Evolutionary conservation across 2,888 invertebrate species (phyloP).

Genomic region (Andrena haemorrhoa): DNA sequence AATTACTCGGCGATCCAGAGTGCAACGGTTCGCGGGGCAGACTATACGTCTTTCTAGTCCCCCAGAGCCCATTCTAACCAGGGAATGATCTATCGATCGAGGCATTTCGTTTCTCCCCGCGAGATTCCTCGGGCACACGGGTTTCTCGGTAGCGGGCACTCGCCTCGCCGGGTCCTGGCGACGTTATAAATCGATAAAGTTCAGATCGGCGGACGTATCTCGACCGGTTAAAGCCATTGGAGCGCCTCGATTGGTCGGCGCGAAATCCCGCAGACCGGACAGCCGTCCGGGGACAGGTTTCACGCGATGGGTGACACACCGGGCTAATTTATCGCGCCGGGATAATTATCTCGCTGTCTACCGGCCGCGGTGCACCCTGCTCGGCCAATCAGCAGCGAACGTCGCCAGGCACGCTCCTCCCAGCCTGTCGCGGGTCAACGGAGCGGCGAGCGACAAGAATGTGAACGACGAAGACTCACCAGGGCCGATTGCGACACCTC

Average conservation of each 20-base stretch:
- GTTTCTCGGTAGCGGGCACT: slow-evolving; percentile 51
- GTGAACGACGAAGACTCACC: slow-evolving; percentile 47
- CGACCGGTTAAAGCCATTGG: slow-evolving; percentile 67
- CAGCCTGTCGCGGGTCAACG: slow-evolving; percentile 63
- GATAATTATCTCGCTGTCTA: slow-evolving; percentile 78
- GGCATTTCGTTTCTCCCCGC: slow-evolving; percentile 59
- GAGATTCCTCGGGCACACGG: slow-evolving; percentile 57
- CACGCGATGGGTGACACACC: slow-evolving; percentile 78
- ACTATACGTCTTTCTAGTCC: slow-evolving; percentile 16
- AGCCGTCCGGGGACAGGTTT: slow-evolving; percentile 77
- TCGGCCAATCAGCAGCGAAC: slow-evolving; percentile 64
- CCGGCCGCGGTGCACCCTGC: slow-evolving; percentile 64
- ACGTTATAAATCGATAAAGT: slow-evolving; percentile 70
- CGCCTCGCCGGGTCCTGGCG: slow-evolving; percentile 39
- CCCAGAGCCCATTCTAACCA: slow-evolving; percentile 14
- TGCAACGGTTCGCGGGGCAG: neutral
- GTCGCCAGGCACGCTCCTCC: slow-evolving; percentile 62
- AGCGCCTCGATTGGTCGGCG: slow-evolving; percentile 69
- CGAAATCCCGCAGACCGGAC: slow-evolving; percentile 71
- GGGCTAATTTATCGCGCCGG: slow-evolving; percentile 78
- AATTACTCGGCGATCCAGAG: slow-evolving; percentile 14
- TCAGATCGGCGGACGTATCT: slow-evolving; percentile 66
- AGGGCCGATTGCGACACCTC: slow-evolving; percentile 52
- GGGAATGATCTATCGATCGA: slow-evolving; percentile 61
- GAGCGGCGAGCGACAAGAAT: slow-evolving; percentile 54